Evolutionary conservation across 2,797 vertebrate genomes (phyloP).

Genomic region (Chaunax sp.): DNA sequence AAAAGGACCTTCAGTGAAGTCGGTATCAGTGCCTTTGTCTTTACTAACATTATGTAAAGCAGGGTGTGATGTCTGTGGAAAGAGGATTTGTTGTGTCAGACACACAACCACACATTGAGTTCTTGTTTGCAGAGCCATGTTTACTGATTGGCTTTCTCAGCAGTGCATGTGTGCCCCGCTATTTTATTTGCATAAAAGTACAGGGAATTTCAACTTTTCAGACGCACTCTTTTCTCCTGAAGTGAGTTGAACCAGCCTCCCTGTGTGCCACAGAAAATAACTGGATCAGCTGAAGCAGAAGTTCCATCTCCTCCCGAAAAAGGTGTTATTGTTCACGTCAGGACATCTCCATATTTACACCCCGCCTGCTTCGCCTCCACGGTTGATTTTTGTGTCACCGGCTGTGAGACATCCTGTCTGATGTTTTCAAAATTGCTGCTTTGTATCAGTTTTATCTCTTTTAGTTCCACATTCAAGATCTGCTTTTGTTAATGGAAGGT

Average conservation of each 20-base stretch:
- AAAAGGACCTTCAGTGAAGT: neutral
- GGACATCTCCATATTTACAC: constrained; percentile 26
- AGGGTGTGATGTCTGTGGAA: constrained; percentile 27
- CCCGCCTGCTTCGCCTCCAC: neutral
- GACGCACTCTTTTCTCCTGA: neutral
- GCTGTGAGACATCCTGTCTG: neutral
- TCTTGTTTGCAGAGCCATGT: neutral
- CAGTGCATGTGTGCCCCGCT: constrained; percentile 1
- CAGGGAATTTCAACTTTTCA: constrained; percentile 33
- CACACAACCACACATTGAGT: constrained; percentile 23
- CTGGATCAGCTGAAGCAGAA: constrained; percentile 2
- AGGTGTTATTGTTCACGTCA: constrained; percentile 1
- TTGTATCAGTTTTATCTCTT: neutral
- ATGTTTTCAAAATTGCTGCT: constrained; percentile 12
- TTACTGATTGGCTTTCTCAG: constrained; percentile 32
- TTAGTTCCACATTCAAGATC: neutral
- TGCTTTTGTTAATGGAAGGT: too few species aligned
- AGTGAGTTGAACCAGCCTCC: constrained; percentile 6
- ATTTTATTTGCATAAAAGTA: constrained; percentile 42
- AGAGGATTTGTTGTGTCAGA: constrained; percentile 35
- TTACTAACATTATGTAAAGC: constrained; percentile 30
- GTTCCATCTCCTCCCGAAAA: neutral
- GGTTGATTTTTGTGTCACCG: neutral
- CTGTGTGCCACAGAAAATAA: constrained; percentile 15
- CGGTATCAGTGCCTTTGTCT: neutral